These are phyloP conservation scores for Trachurus trachurus DNA, from an alignment of 2,797 vertebrate species.

Conservation along the genomic window DNA sequence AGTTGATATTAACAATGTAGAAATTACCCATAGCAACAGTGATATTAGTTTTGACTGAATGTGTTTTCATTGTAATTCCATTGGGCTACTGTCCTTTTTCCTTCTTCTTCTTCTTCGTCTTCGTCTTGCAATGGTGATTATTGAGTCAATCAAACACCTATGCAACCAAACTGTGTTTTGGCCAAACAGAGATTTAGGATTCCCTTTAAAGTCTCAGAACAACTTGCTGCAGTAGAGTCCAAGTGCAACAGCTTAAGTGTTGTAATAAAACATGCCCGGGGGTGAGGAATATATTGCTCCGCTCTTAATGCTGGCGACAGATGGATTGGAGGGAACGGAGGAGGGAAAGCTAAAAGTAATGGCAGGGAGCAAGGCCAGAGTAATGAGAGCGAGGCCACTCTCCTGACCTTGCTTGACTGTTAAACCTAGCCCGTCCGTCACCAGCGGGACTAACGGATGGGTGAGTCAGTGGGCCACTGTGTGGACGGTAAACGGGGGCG, in stretches of 20 bases:
- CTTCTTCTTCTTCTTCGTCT: not conserved
- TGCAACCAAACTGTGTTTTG: not conserved
- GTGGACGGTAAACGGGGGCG: constrained; percentile 66
- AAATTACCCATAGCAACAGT: constrained; percentile 10
- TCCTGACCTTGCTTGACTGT: constrained; percentile 73
- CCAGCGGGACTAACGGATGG: constrained; percentile 60
- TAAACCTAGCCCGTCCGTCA: constrained; percentile 64
- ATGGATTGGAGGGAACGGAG: constrained; percentile 45
- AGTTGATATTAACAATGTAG: constrained; percentile 1
- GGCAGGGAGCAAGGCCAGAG: constrained; percentile 68
- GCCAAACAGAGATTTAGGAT: constrained; percentile 25
- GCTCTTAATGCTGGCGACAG: constrained; percentile 63
- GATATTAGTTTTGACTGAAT: constrained; percentile 13
- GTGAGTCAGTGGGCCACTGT: constrained; percentile 64
- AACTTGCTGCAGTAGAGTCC: constrained; percentile 41
- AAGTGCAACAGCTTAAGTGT: constrained; percentile 51
- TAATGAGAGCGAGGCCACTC: constrained; percentile 67
- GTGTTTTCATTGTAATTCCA: not conserved
- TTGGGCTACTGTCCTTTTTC: not conserved
- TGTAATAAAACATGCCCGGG: constrained; percentile 62
- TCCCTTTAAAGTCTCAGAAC: constrained; percentile 17
- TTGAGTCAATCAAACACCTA: not conserved
- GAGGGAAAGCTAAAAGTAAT: constrained; percentile 64
- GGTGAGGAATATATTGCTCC: constrained; percentile 53
- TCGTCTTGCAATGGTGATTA: not conserved